Percentiles rank a stretch among this genome's conserved stretches.
Evolutionary conservation across 2,113 vertebrate genomes (phyloP).

Genomic region (Macaca mulatta): DNA sequence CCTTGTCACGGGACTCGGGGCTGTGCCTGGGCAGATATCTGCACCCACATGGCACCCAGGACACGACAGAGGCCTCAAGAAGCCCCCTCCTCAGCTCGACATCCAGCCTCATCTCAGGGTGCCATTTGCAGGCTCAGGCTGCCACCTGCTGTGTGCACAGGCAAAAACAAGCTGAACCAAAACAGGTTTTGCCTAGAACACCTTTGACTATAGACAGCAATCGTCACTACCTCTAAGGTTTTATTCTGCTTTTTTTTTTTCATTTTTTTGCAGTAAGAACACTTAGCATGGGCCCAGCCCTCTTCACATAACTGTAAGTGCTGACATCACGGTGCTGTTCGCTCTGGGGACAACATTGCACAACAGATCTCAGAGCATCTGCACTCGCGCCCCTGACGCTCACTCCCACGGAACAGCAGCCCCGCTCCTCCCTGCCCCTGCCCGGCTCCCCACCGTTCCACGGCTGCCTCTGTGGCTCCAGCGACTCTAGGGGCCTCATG

Average conservation of each 20-base stretch:
- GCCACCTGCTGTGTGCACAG: slow-evolving; percentile 75
- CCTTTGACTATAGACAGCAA: rapidly evolving
- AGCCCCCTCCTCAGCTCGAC: no score
- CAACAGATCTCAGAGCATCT: rapidly evolving
- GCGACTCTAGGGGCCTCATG: rapidly evolving
- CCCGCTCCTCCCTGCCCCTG: no score
- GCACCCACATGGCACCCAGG: rapidly evolving
- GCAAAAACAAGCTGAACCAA: neutral
- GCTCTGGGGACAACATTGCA: rapidly evolving
- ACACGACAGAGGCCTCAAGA: neutral
- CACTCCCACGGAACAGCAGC: neutral
- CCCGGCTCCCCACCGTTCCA: rapidly evolving
- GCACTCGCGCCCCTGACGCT: rapidly evolving
- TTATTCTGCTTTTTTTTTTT: neutral
- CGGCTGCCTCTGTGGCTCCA: neutral
- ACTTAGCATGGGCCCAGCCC: neutral
- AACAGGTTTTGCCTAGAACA: neutral
- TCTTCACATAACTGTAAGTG: neutral
- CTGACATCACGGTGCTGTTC: rapidly evolving
- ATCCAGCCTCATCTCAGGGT: rapidly evolving
- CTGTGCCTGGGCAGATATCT: rapidly evolving
- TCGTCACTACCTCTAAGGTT: rapidly evolving
- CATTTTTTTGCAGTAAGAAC: no score
- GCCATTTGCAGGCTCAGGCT: neutral
- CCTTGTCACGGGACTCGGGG: rapidly evolving